Evolutionary conservation across 2,113 vertebrate species (phyloP).

Genomic region (Mormyrus lacerda): DNA sequence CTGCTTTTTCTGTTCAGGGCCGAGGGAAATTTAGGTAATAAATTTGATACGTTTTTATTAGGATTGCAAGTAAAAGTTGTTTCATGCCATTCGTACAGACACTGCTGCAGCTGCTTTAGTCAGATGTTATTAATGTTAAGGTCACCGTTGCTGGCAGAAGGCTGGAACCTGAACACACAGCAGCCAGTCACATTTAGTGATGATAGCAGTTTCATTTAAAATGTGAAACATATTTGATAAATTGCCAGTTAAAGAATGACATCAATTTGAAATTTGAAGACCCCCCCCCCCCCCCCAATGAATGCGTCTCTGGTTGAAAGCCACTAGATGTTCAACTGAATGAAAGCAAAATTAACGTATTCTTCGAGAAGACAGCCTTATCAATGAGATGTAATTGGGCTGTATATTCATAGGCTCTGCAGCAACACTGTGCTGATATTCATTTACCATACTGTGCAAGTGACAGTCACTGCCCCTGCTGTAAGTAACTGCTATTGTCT

Average conservation of each 20-base stretch:
- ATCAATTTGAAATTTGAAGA: neutral
- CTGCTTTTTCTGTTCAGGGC: neutral
- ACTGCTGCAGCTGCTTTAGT: neutral
- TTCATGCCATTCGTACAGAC: neutral
- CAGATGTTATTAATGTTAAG: neutral
- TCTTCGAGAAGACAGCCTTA: neutral
- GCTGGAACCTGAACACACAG: neutral
- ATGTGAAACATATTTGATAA: neutral
- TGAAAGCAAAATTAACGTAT: neutral
- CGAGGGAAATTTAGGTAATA: neutral
- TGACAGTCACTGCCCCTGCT: neutral
- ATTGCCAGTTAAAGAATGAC: neutral
- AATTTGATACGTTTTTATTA: neutral
- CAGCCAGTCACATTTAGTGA: neutral
- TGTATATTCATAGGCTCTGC: neutral
- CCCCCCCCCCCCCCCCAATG: neutral
- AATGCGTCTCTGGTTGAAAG: neutral
- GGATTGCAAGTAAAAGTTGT: neutral
- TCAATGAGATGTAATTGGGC: neutral
- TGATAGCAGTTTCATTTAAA: neutral
- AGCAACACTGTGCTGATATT: neutral
- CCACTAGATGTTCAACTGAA: neutral
- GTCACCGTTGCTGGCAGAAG: neutral
- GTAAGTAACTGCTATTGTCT: neutral
- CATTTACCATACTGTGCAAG: neutral